A percentile compares a stretch with the other conserved stretches of the same genome.
Conservation (phyloP, 2,888 invertebrate genomes). For the Melinaea menophilus region DNA sequence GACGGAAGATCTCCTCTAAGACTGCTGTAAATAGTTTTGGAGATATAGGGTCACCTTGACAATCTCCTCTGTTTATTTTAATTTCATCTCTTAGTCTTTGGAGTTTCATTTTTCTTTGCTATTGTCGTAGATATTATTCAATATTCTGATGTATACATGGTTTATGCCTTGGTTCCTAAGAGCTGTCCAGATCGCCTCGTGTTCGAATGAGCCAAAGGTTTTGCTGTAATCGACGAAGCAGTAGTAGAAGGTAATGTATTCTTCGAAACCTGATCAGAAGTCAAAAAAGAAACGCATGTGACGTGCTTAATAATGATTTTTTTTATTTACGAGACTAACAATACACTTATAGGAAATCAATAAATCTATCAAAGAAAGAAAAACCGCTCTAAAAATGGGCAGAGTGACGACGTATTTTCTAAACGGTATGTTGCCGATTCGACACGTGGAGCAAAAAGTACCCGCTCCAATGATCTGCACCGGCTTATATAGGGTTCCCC, state of each 20-base stretch:
- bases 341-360: no score
- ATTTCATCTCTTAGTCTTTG: conserved; percentile 14
- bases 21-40: conserved; percentile 21
- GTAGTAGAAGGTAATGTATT: conserved; percentile 15
- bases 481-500: no score
- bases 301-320: no score
- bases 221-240: conserved; percentile 30
- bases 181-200: conserved; percentile 26
- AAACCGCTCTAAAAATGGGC: no score
- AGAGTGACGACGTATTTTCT: no score
- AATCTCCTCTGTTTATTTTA: conserved; percentile 20
- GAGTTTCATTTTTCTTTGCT: conserved; percentile 13
- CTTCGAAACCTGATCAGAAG: no score
- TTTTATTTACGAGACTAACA: no score
- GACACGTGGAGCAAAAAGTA: no score
- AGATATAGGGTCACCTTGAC: conserved; percentile 21
- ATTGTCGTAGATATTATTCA: conserved; percentile 14
- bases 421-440: no score
- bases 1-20: conserved; percentile 17
- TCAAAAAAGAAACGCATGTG: no score
- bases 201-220: conserved; percentile 27
- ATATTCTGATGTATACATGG: conserved; percentile 13
- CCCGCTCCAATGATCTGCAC: no score
- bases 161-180: conserved; percentile 18
- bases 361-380: no score